These are phyloP conservation scores for Eubasilissa splendida DNA, from an alignment of 2,888 invertebrate genomes.

Conservation along the genomic window DNA sequence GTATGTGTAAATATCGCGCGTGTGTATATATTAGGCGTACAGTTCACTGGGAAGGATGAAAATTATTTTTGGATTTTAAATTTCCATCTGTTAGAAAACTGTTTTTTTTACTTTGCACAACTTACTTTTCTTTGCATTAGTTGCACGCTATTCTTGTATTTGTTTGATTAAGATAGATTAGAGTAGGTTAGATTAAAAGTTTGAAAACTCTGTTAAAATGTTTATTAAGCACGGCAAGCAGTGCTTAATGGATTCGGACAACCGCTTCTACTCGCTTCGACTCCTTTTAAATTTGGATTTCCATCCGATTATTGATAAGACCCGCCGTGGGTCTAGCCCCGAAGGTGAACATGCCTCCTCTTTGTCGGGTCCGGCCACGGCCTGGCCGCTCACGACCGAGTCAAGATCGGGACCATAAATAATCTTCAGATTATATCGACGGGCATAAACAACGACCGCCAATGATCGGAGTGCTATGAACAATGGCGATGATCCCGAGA, in stretches of 20 bases:
- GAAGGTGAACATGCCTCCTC: slow-evolving; percentile 32
- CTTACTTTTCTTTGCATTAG: no score
- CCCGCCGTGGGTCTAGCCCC: slow-evolving; percentile 18
- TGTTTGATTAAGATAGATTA: no score
- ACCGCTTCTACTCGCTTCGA: not conserved
- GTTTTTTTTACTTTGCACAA: no score
- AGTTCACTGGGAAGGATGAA: no score
- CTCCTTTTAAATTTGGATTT: slow-evolving; percentile 6
- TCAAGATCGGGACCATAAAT: slow-evolving; percentile 41
- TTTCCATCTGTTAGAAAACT: no score
- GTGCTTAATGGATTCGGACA: not conserved
- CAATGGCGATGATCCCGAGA: slow-evolving; percentile 21
- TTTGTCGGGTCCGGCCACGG: slow-evolving; percentile 32
- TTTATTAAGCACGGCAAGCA: not conserved
- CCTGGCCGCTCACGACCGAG: slow-evolving; percentile 40
- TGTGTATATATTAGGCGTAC: no score
- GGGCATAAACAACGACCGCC: slow-evolving; percentile 39
- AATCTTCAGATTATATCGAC: slow-evolving; percentile 48
- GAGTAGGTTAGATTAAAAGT: not conserved
- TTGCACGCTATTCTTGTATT: no score
- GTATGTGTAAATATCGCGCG: no score
- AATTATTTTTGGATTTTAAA: no score
- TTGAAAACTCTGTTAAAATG: not conserved
- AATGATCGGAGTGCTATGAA: slow-evolving; percentile 21
- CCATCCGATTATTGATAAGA: slow-evolving; percentile 33